A percentile compares a stretch with the other conserved stretches of the same genome.
Conservation (phyloP, 2,113 vertebrate species). For the Naja naja region DNA sequence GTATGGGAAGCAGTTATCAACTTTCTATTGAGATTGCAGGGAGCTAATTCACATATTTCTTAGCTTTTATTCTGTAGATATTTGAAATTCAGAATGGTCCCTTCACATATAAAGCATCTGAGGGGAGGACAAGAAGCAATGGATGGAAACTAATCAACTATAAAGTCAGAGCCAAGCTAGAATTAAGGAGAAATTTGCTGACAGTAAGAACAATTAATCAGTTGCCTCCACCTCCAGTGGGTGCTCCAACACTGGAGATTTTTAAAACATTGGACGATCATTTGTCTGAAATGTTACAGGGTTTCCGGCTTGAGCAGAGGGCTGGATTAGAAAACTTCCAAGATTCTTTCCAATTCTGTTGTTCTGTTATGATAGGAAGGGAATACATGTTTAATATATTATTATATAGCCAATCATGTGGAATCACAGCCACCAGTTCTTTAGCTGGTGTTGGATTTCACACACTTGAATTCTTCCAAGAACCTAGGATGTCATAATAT, state of each 20-base stretch:
- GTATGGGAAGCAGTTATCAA: not conserved
- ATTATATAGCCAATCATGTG: not conserved
- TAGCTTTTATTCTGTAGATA: not conserved
- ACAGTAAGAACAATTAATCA: not conserved
- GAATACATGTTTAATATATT: not conserved
- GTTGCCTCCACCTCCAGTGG: not conserved
- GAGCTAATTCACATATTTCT: not conserved
- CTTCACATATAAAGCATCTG: not conserved
- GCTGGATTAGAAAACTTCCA: not conserved
- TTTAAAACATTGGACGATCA: not conserved
- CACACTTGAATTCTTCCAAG: not conserved
- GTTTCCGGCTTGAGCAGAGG: not conserved
- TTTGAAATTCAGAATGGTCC: conserved; percentile 70
- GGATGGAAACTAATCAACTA: not conserved
- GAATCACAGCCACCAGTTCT: not conserved
- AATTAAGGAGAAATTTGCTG: not conserved
- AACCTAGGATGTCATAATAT: not conserved
- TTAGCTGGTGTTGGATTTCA: not conserved
- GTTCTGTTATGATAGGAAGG: not conserved
- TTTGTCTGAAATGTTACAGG: not conserved
- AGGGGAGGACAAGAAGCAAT: not conserved
- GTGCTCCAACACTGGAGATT: not conserved
- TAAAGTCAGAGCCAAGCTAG: not conserved
- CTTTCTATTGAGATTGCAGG: not conserved
- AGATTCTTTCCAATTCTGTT: not conserved